Conservation (phyloP, 2,113 vertebrate species). For the Pygoscelis antarcticus region DNA sequence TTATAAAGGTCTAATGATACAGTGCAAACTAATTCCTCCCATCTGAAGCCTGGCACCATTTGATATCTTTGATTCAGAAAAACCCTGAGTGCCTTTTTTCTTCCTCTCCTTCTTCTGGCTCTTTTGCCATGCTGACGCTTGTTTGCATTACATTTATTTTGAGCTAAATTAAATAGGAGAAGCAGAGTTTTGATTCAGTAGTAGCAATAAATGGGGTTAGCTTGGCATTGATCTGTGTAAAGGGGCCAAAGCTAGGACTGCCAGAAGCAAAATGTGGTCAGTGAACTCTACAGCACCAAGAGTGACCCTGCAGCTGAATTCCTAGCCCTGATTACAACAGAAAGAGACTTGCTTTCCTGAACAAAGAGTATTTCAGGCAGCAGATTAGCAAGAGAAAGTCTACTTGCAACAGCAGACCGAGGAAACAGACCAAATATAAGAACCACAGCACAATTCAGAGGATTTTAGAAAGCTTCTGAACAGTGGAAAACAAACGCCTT, state of each 20-base stretch:
- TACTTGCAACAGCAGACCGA: conserved; percentile 4
- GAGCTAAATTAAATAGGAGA: conserved; percentile 53
- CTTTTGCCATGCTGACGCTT: background rate
- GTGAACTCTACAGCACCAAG: conserved; percentile 60
- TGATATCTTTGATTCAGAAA: background rate
- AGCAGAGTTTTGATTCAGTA: conserved; percentile 48
- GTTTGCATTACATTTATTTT: conserved; percentile 15
- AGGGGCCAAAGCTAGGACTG: conserved; percentile 26
- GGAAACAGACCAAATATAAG: background rate
- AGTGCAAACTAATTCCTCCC: background rate
- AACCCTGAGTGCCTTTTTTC: background rate
- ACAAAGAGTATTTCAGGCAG: conserved; percentile 52
- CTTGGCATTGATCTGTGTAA: conserved; percentile 54
- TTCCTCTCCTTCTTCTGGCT: background rate
- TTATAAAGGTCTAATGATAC: background rate
- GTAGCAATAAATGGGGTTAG: conserved; percentile 66
- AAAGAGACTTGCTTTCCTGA: conserved; percentile 41
- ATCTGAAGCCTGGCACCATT: background rate
- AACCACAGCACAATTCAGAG: background rate
- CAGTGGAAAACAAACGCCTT: background rate
- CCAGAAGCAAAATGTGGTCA: conserved; percentile 43
- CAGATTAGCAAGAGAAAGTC: conserved; percentile 10
- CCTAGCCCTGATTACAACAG: conserved; percentile 35
- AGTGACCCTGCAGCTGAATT: conserved; percentile 49
- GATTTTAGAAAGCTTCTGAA: background rate